A percentile compares a stretch with the other conserved stretches of the same genome.
These are phyloP conservation scores for Phycodurus eques DNA, from an alignment of 2,113 vertebrate genomes.

Conservation along the genomic window DNA sequence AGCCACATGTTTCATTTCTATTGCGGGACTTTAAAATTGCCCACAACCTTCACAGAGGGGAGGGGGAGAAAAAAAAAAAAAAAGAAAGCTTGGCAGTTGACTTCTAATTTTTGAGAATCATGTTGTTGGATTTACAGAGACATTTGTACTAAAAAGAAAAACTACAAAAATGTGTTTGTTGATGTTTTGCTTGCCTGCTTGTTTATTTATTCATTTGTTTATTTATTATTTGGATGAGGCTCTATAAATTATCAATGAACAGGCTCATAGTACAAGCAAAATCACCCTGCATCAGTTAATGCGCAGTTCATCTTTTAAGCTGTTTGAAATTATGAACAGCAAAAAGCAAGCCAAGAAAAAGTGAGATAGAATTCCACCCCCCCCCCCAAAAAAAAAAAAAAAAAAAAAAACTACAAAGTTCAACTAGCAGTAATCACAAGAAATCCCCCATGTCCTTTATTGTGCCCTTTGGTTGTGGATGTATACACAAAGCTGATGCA, in stretches of 20 bases:
- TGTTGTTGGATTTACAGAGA: slow-evolving; percentile 42
- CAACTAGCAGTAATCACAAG: not conserved
- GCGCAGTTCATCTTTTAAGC: slow-evolving; percentile 28
- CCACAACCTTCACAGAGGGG: slow-evolving; percentile 24
- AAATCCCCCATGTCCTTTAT: not conserved
- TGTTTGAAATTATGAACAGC: not conserved
- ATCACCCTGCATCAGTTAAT: slow-evolving; percentile 44
- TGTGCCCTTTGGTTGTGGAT: not conserved
- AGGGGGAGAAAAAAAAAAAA: not conserved
- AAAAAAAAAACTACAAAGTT: not conserved
- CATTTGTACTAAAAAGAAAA: slow-evolving; percentile 52
- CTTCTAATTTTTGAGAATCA: slow-evolving; percentile 54
- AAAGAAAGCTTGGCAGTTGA: slow-evolving; percentile 20
- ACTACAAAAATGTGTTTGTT: slow-evolving; percentile 63
- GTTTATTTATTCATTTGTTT: slow-evolving; percentile 80
- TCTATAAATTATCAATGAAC: slow-evolving; percentile 71
- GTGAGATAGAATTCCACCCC: not conserved
- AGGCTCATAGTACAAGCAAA: slow-evolving; percentile 47
- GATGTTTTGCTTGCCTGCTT: slow-evolving; percentile 78
- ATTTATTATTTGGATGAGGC: slow-evolving; percentile 77
- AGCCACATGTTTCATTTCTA: slow-evolving; percentile 24
- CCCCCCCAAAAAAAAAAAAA: not conserved
- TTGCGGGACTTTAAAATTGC: slow-evolving; percentile 24
- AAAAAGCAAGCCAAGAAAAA: slow-evolving; percentile 6
- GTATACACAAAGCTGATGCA: slow-evolving; percentile 9